Evolutionary conservation across 2,888 invertebrate genomes (phyloP).

Genomic region (Pristionchus exspectatus): DNA sequence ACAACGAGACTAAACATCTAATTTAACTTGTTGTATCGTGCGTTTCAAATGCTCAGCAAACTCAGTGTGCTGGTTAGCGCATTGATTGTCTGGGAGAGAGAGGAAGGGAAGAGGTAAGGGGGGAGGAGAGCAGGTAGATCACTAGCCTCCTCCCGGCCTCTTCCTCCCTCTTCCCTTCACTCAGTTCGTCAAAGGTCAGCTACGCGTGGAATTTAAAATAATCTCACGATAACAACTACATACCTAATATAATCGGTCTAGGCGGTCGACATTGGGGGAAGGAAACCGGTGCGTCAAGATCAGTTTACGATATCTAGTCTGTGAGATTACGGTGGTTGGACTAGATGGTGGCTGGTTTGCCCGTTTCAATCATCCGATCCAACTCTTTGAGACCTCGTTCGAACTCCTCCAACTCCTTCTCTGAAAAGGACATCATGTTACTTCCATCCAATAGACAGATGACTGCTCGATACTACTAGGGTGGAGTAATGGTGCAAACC

Average conservation of each 20-base stretch:
- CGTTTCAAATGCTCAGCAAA: too few species aligned
- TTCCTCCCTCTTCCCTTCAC: too few species aligned
- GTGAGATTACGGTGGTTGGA: constrained; percentile 53
- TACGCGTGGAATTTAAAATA: too few species aligned
- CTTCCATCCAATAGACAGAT: too few species aligned
- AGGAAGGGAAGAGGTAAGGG: too few species aligned
- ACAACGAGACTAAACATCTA: constrained; percentile 39
- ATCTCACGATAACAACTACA: constrained; percentile 45
- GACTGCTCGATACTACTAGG: too few species aligned
- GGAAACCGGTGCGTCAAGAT: constrained; percentile 40
- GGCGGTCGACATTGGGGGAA: constrained; percentile 31
- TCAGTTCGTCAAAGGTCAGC: too few species aligned
- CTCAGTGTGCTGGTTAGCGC: too few species aligned
- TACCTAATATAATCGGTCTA: constrained; percentile 43
- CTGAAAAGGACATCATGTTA: neutral
- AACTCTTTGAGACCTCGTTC: constrained; percentile 69
- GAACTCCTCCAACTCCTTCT: constrained; percentile 71
- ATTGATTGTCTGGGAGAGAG: too few species aligned
- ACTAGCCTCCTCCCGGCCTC: too few species aligned
- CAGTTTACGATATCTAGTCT: constrained; percentile 35
- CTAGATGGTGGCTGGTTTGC: constrained; percentile 62
- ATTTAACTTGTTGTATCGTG: constrained; percentile 23
- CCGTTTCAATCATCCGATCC: constrained; percentile 65
- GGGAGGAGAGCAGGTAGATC: too few species aligned
- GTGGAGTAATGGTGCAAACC: too few species aligned